phyloP scores from a whole-genome alignment of 92 coral and sea anemone genomes.

The Phenganax subtilis region DNA sequence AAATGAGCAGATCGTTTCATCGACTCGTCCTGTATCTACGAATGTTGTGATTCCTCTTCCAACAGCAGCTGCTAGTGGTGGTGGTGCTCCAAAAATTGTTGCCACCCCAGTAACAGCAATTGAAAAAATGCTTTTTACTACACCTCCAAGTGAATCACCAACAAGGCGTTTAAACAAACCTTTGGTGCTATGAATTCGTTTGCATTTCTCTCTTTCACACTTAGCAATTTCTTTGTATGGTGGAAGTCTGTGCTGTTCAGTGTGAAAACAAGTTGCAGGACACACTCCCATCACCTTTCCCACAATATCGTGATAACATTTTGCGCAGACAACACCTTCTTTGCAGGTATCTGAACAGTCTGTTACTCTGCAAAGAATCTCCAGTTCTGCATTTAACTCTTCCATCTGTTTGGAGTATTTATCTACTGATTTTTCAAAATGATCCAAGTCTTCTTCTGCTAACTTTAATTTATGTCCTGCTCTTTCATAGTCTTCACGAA shows the following conservation, averaged over 20 bases:
- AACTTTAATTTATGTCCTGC: background rate
- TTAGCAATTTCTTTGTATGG: constrained; percentile 37
- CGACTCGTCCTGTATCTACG: constrained; percentile 22
- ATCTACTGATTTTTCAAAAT: constrained; percentile 8
- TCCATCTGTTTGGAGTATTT: constrained; percentile 5
- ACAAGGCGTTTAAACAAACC: constrained; percentile 20
- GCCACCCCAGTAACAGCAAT: constrained; percentile 1
- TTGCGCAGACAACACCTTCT: constrained; percentile 55
- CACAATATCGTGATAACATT: constrained; percentile 52
- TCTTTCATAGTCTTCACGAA: constrained; percentile 17
- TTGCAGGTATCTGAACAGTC: constrained; percentile 55
- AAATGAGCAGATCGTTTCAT: constrained; percentile 7
- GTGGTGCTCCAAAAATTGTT: background rate
- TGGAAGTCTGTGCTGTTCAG: constrained; percentile 39
- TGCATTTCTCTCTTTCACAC: constrained; percentile 47
- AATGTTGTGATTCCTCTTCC: constrained; percentile 13
- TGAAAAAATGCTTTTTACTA: background rate
- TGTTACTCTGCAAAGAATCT: constrained; percentile 50
- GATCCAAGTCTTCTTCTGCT: constrained; percentile 37
- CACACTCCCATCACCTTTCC: constrained; percentile 57
- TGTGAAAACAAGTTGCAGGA: constrained; percentile 55
- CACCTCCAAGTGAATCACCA: background rate
- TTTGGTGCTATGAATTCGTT: constrained; percentile 22
- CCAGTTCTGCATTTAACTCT: constrained; percentile 41
- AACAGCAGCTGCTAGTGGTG: background rate